Evolutionary conservation across 2,888 invertebrate genomes (phyloP).

Genomic region (Dugesia japonica): DNA sequence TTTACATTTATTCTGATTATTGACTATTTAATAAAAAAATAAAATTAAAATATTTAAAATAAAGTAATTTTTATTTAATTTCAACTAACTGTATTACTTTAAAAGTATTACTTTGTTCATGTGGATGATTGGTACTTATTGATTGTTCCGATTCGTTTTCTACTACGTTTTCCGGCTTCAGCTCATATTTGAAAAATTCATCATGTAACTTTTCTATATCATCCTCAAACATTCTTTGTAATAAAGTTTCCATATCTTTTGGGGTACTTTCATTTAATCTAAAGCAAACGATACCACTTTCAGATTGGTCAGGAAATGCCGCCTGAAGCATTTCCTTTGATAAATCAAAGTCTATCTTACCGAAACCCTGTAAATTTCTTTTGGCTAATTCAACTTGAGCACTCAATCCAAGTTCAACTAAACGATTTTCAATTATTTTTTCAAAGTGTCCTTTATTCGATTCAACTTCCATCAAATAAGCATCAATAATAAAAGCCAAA

Average conservation of each 20-base stretch:
- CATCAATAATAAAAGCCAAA: slow-evolving; percentile 22
- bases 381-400: background rate
- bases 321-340: background rate
- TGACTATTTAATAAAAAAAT: no score
- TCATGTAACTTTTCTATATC: slow-evolving; percentile 4
- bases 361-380: background rate
- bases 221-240: slow-evolving; percentile 17
- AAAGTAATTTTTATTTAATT: no score
- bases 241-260: background rate
- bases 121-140: no score
- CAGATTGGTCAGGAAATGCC: background rate
- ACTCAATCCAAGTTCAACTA: slow-evolving; percentile 12
- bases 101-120: no score
- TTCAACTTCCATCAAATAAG: background rate
- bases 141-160: no score
- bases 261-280: background rate
- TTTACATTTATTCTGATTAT: no score
- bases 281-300: background rate
- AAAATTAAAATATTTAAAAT: no score
- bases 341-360: background rate
- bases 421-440: background rate
- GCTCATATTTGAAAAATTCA: background rate
- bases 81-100: no score
- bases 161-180: background rate
- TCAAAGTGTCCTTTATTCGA: slow-evolving; percentile 9